Conservation (phyloP, 2,797 vertebrate genomes). For the Furcifer pardalis region DNA sequence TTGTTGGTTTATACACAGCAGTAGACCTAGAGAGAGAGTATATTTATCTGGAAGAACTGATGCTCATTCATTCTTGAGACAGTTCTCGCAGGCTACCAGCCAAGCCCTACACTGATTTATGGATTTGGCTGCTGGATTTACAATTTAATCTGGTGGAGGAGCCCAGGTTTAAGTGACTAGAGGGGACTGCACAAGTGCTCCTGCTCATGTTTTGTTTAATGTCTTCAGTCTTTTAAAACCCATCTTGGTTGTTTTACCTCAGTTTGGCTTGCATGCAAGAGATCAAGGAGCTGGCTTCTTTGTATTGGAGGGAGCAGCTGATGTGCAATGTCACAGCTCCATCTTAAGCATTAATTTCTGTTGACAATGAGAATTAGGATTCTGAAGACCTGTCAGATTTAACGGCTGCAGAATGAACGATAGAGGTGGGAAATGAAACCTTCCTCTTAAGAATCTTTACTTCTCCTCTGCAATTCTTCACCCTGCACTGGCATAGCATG, state of each 20-base stretch:
- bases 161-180: constrained; percentile 34
- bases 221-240: constrained; percentile 46
- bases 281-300: constrained; percentile 44
- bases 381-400: not conserved
- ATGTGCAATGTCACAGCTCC: no score
- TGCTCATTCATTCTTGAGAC: constrained; percentile 55
- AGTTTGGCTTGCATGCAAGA: constrained; percentile 41
- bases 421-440: no score
- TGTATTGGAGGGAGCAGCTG: not conserved
- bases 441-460: not conserved
- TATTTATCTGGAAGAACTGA: constrained; percentile 57
- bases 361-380: not conserved
- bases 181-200: constrained; percentile 32
- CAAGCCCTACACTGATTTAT: constrained; percentile 51
- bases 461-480: not conserved
- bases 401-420: not conserved
- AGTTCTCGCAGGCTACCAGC: constrained; percentile 47
- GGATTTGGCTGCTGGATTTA: constrained; percentile 30
- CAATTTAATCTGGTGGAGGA: constrained; percentile 23
- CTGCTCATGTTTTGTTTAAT: constrained; percentile 33
- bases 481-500: no score
- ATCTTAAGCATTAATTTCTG: no score
- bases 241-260: constrained; percentile 41
- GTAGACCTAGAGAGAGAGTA: constrained; percentile 50
- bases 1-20: not conserved